Conservation (phyloP, 2,797 vertebrate genomes). For the Coregonus ussuriensis region DNA sequence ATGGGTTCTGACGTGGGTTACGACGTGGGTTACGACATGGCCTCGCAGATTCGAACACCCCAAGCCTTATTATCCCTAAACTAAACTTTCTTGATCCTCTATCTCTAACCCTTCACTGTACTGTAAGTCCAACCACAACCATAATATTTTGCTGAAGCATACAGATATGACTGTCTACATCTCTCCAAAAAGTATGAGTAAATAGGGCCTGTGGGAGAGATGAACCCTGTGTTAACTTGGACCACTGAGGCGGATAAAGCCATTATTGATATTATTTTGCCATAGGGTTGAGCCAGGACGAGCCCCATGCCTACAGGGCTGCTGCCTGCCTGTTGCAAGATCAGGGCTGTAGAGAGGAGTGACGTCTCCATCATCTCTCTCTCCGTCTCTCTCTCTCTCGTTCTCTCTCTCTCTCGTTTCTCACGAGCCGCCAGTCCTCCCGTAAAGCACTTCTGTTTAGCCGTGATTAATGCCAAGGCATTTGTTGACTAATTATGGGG, state of each 20-base stretch:
- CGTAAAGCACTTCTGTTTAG: constrained; percentile 18
- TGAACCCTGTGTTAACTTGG: neutral
- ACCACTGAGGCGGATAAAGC: neutral
- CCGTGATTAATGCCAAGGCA: constrained; percentile 54
- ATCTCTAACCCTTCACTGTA: neutral
- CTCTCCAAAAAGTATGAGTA: neutral
- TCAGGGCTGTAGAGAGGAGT: neutral
- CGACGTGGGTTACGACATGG: neutral
- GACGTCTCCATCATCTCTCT: constrained; percentile 10
- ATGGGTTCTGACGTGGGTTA: too few species aligned
- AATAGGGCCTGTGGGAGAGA: neutral
- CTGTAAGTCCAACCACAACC: neutral
- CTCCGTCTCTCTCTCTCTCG: neutral
- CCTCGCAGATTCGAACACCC: neutral
- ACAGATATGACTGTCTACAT: neutral
- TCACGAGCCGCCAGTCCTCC: neutral
- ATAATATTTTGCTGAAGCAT: neutral
- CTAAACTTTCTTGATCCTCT: neutral
- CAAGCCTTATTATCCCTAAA: neutral
- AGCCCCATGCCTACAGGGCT: neutral
- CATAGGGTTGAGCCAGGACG: neutral
- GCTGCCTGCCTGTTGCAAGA: neutral
- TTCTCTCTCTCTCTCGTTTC: neutral
- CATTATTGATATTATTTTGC: neutral
- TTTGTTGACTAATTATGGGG: constrained; percentile 48